Evolutionary conservation across 2,797 vertebrate species (phyloP).

Genomic region (Gallinago nigripennis): DNA sequence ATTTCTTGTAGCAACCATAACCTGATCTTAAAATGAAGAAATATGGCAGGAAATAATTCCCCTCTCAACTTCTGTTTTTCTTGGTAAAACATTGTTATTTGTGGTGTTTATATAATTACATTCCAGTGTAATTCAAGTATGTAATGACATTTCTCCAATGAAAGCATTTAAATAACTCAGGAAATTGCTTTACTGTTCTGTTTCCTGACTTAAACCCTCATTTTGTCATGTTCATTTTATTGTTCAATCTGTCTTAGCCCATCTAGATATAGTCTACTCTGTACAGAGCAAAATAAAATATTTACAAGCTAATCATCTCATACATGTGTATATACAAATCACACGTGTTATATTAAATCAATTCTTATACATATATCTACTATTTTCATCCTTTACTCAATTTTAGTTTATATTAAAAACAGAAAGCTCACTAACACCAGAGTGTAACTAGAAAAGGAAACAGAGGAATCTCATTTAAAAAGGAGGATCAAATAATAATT

Average conservation of each 20-base stretch:
- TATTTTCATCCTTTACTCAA: neutral
- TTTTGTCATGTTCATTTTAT: conserved; percentile 76
- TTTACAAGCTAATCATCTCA: conserved; percentile 41
- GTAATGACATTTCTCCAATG: conserved; percentile 78
- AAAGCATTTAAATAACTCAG: conserved; percentile 79
- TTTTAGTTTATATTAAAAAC: conserved; percentile 33
- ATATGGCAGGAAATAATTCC: conserved; percentile 66
- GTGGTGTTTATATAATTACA: conserved; percentile 75
- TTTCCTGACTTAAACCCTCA: conserved; percentile 75
- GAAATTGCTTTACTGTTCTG: conserved; percentile 78
- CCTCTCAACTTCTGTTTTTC: conserved; percentile 68
- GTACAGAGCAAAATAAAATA: conserved; percentile 51
- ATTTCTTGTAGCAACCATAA: conserved; percentile 2
- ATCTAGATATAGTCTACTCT: conserved; percentile 52
- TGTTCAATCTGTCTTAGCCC: conserved; percentile 72
- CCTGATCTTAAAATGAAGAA: conserved; percentile 64
- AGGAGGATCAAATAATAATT: neutral
- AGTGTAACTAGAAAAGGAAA: neutral
- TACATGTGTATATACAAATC: conserved; percentile 21
- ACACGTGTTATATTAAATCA: neutral
- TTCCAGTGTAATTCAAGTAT: conserved; percentile 74
- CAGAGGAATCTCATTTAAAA: neutral
- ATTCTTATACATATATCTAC: neutral
- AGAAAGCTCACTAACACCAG: neutral
- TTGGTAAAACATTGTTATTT: conserved; percentile 72